A percentile compares a stretch with the other conserved stretches of the same genome.
These are phyloP conservation scores for Drosophila lowei DNA, from an alignment of 1,140 invertebrate species.

Conservation along the genomic window DNA sequence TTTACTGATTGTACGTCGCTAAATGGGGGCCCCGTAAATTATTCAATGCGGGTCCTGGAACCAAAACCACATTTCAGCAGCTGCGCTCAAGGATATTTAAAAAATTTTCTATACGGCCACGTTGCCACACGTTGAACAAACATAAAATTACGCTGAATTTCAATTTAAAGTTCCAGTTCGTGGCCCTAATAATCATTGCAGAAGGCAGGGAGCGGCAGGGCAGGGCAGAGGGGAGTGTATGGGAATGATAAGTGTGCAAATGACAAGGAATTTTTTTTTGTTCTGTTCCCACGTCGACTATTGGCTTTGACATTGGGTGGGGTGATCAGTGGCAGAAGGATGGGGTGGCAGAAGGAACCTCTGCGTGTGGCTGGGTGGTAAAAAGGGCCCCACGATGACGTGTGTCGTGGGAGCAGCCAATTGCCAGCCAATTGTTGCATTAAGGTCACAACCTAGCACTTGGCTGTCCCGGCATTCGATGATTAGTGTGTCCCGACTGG, in stretches of 20 bases:
- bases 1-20: conserved; percentile 15
- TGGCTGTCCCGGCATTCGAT: background rate
- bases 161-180: too few species aligned
- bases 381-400: conserved; percentile 38
- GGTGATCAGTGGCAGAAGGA: background rate
- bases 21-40: conserved; percentile 33
- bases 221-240: background rate
- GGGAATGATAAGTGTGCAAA: too few species aligned
- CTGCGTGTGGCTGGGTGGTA: background rate
- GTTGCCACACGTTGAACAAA: conserved; percentile 35
- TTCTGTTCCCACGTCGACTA: background rate
- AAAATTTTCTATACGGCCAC: conserved; percentile 30
- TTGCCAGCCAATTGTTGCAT: conserved; percentile 74
- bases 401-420: conserved; percentile 37
- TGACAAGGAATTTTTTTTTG: too few species aligned
- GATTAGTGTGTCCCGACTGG: conserved; percentile 27
- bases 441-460: conserved; percentile 5
- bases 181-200: too few species aligned
- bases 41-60: conserved; percentile 41
- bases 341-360: background rate
- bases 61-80: conserved; percentile 33
- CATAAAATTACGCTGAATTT: conserved; percentile 17
- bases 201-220: background rate
- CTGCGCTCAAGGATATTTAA: conserved; percentile 58
- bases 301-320: conserved; percentile 13